A percentile compares a stretch with the other conserved stretches of the same genome.
Conservation (phyloP, 2,888 invertebrate genomes). For the Carabus problematicus region DNA sequence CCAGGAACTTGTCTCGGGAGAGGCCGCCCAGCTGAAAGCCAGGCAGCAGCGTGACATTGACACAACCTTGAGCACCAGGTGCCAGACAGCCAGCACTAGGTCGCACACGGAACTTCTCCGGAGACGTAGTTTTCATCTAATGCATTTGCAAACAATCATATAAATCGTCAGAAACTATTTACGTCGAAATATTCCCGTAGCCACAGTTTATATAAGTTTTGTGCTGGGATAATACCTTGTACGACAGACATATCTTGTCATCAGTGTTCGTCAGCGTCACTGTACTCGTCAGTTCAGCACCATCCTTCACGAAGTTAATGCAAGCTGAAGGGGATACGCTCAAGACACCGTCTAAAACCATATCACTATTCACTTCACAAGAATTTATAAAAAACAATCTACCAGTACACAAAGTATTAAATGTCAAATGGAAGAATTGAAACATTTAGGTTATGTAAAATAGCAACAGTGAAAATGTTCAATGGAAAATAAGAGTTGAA, state of each 20-base stretch:
- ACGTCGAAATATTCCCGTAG: not conserved
- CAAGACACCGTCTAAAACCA: slow-evolving; percentile 62
- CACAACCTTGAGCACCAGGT: slow-evolving; percentile 68
- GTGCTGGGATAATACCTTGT: too few relatives aligned
- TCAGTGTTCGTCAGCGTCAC: slow-evolving; percentile 76
- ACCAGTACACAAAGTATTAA: too few relatives aligned
- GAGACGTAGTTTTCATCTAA: slow-evolving; percentile 93
- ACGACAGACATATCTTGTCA: slow-evolving; percentile 62
- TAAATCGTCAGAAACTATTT: not conserved
- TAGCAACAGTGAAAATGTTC: too few relatives aligned
- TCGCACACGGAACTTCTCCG: slow-evolving; percentile 92
- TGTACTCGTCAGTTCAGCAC: slow-evolving; percentile 71
- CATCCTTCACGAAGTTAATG: slow-evolving; percentile 72
- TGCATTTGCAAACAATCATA: slow-evolving; percentile 54
- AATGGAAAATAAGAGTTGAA: slow-evolving; percentile 23
- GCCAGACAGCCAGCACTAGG: slow-evolving; percentile 83
- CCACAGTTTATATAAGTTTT: too few relatives aligned
- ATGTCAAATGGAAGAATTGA: too few relatives aligned
- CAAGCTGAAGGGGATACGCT: slow-evolving; percentile 72
- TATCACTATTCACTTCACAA: slow-evolving; percentile 33
- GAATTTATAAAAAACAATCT: slow-evolving; percentile 14
- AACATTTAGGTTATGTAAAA: too few relatives aligned
- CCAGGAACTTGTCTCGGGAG: slow-evolving; percentile 84
- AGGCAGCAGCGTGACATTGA: slow-evolving; percentile 78
- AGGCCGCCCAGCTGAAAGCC: slow-evolving; percentile 74